Percentiles rank a stretch among this genome's conserved stretches.
These are phyloP conservation scores for Otis tarda DNA, from an alignment of 2,113 vertebrate species.

Conservation along the genomic window DNA sequence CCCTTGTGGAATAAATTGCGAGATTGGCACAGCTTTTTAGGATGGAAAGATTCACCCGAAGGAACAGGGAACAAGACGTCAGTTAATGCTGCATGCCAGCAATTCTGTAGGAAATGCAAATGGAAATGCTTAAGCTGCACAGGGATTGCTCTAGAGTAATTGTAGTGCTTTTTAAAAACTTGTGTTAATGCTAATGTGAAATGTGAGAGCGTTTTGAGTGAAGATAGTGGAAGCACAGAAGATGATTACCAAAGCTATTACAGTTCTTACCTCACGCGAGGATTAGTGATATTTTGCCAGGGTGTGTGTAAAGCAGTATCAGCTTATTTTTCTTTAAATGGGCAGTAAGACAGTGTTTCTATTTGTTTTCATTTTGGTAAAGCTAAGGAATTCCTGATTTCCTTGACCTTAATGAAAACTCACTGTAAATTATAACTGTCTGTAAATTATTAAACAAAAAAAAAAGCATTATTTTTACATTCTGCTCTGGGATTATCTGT, in stretches of 20 bases:
- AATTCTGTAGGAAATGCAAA: not conserved
- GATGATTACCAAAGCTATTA: not conserved
- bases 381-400: not conserved
- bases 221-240: not conserved
- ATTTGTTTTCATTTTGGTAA: not conserved
- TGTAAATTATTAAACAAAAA: not conserved
- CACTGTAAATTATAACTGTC: not conserved
- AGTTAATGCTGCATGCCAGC: not conserved
- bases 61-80: not conserved
- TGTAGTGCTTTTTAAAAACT: not conserved
- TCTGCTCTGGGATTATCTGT: not conserved
- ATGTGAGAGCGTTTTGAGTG: not conserved
- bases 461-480: not conserved
- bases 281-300: not conserved
- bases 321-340: not conserved
- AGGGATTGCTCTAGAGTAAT: not conserved
- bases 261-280: not conserved
- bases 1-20: not conserved
- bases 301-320: not conserved
- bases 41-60: not conserved
- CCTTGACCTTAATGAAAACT: not conserved
- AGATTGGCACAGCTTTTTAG: not conserved
- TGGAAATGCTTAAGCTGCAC: not conserved
- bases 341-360: not conserved
- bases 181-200: not conserved